A percentile compares a stretch with the other conserved stretches of the same genome.
Evolutionary conservation across 2,113 vertebrate genomes (phyloP).

Genomic region (Pogona vitticeps): DNA sequence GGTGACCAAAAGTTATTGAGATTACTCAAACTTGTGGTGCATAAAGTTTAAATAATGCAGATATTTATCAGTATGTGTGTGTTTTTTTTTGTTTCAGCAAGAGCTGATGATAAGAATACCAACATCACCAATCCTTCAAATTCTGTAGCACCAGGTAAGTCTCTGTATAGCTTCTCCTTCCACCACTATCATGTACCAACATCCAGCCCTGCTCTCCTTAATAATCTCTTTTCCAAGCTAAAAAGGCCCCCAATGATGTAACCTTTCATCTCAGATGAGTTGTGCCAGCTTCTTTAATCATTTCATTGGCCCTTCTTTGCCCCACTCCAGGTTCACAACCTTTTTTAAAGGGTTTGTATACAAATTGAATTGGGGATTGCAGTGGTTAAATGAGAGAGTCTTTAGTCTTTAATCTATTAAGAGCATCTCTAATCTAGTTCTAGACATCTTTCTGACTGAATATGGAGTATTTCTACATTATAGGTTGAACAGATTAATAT

Average conservation of each 20-base stretch:
- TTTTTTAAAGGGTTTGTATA: not conserved
- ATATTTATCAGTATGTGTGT: not conserved
- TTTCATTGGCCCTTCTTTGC: too few species aligned
- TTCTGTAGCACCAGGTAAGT: conserved; percentile 43
- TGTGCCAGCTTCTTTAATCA: too few species aligned
- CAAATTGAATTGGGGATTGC: not conserved
- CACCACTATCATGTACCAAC: not conserved
- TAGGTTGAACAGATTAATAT: too few species aligned
- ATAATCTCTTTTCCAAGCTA: too few species aligned
- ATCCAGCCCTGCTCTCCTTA: too few species aligned
- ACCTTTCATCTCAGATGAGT: too few species aligned
- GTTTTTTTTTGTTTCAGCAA: conserved; percentile 28
- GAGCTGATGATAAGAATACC: not conserved
- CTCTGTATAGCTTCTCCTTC: conserved; percentile 3
- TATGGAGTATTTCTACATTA: too few species aligned
- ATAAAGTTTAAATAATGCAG: not conserved
- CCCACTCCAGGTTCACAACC: not conserved
- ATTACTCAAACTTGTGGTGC: not conserved
- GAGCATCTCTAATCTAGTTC: not conserved
- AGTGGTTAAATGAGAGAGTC: too few species aligned
- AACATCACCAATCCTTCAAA: not conserved
- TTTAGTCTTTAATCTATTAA: not conserved
- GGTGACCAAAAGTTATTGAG: not conserved
- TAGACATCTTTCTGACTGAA: not conserved
- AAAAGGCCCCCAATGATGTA: too few species aligned